Evolutionary conservation across 1,140 invertebrate species (phyloP), one percentile per base, ranked within the genome.

Genomic region (Megalonaias nervosa): DNA sequence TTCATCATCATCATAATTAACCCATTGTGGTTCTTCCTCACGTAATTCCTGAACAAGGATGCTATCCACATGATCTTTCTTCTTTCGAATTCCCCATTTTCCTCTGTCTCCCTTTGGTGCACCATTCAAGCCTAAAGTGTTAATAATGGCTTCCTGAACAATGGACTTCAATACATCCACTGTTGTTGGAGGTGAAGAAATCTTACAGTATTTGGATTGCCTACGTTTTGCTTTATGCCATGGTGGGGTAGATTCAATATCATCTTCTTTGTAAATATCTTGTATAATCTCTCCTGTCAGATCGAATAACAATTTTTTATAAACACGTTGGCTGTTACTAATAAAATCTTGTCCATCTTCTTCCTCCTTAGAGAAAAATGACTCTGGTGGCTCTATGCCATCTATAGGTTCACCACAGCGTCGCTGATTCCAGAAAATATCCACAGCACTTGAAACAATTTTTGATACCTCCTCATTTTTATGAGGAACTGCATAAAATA

Each of bases 21-120:
- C 93, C 94, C 94, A 95, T 67, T 93, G 92, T 11, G 92, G 90
- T 87, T 95, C 94, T 84, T 95, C 94, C 55, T 93, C 93, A 75
- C 94, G 93, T 21, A 94, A 92, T 87, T 95, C 94, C 62, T 93
- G 89, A 3, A 94, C 93, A 57, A 95, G 87, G 64, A 95, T 89
- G 81, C 94, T 93, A 87, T 95, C 94, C 0, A 95, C 94, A 75
- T 93, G 92, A 83, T 95, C 94, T 58, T 94, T 90, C 82, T 94
- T 93, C 87, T 95, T 95, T 16, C 93, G 90, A 71, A 93, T 93
- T 92, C 94, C 94, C 82, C 93, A 92, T 85, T 94, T 93, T 38
- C 94, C 93, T 84, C 94, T 93, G 26, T 92, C 91, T 5, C 89
- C 70, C 77, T 92, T 92, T 11, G 92, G 92, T 73, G 94, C 93